Evolutionary conservation across 2,797 vertebrate species (phyloP).

Genomic region (Benthosema pterotum): DNA sequence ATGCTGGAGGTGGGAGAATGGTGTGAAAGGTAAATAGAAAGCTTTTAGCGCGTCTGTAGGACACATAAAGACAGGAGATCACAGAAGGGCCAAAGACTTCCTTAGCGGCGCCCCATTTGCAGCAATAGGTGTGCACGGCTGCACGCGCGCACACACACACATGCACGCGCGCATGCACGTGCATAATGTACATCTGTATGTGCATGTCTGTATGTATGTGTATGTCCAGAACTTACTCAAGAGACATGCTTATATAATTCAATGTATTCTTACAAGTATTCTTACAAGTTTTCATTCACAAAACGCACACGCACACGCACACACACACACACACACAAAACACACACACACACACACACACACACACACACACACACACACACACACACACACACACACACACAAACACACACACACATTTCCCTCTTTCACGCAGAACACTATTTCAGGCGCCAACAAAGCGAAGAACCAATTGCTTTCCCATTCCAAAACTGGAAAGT

Average conservation of each 20-base stretch:
- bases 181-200: no score
- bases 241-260: constrained; percentile 13
- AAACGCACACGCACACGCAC: neutral
- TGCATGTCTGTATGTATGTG: no score
- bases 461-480: constrained; percentile 53
- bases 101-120: constrained; percentile 25
- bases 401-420: constrained; percentile 17
- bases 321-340: constrained; percentile 11
- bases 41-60: constrained; percentile 84
- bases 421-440: constrained; percentile 33
- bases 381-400: constrained; percentile 9
- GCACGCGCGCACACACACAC: no score
- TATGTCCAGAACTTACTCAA: constrained; percentile 7
- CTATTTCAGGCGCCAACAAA: constrained; percentile 36
- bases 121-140: neutral
- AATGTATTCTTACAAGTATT: neutral
- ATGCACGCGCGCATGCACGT: no score
- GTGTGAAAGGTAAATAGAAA: constrained; percentile 85
- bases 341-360: constrained; percentile 11
- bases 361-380: constrained; percentile 11
- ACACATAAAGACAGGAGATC: constrained; percentile 77
- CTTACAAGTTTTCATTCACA: no score
- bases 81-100: constrained; percentile 67
- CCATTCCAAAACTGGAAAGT: constrained; percentile 44
- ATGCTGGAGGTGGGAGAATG: constrained; percentile 64